These are phyloP conservation scores for Eulemur rubriventer DNA, from an alignment of 2,797 vertebrate species.

Conservation along the genomic window DNA sequence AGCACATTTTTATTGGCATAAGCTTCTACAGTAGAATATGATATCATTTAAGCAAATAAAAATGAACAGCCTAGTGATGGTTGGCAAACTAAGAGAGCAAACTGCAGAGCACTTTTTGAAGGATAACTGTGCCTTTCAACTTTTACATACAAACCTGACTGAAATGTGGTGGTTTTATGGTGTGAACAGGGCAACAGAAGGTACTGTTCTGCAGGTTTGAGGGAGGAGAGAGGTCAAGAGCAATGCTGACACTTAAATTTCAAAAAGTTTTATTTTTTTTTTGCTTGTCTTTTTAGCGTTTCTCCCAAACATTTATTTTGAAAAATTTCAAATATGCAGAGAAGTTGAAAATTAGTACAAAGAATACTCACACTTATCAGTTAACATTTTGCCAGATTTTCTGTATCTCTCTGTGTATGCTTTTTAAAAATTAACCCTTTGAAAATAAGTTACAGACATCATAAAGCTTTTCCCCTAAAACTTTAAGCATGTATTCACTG, in stretches of 20 bases:
- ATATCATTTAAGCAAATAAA: neutral
- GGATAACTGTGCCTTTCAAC: neutral
- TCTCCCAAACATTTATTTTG: neutral
- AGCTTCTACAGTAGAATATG: neutral
- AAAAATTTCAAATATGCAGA: neutral
- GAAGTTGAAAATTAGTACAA: neutral
- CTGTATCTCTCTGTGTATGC: neutral
- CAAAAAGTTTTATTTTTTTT: neutral
- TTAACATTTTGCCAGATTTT: neutral
- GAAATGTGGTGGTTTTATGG: neutral
- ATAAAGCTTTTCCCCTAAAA: neutral
- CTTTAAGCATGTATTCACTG: neutral
- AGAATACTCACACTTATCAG: neutral
- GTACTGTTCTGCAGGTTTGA: neutral
- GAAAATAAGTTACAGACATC: neutral
- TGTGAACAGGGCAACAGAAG: neutral
- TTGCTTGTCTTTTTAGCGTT: neutral
- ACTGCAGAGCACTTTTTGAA: neutral
- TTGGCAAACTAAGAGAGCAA: neutral
- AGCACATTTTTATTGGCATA: slow-evolving; percentile 40
- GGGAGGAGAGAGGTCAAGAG: neutral
- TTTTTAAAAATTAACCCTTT: neutral
- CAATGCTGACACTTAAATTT: neutral
- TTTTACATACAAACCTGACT: neutral
- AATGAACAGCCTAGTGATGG: neutral